A percentile compares a stretch with the other conserved stretches of the same genome.
Evolutionary conservation across 2,113 vertebrate genomes (phyloP).

Genomic region (Peucedramus taeniatus): DNA sequence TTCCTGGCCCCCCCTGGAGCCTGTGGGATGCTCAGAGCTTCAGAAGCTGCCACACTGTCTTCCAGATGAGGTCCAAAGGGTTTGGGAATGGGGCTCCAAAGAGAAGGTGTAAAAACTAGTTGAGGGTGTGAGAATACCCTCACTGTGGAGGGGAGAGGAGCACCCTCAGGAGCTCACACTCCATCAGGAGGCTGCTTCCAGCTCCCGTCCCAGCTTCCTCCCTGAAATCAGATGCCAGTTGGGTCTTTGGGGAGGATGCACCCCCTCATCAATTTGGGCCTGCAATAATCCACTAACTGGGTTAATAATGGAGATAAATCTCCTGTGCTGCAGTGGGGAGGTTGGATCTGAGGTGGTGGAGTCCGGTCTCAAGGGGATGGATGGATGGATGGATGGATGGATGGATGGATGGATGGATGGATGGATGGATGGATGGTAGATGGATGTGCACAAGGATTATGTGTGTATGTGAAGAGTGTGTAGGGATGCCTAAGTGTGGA

Average conservation of each 20-base stretch:
- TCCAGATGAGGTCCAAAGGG: rapidly evolving
- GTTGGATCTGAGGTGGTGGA: background rate
- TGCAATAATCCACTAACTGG: background rate
- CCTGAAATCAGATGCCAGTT: rapidly evolving
- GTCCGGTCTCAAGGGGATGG: background rate
- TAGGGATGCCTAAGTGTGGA: rapidly evolving
- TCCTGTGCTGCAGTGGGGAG: rapidly evolving
- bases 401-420: background rate
- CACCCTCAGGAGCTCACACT: rapidly evolving
- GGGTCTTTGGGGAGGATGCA: background rate
- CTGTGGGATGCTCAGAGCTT: background rate
- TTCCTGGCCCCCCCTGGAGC: background rate
- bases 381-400: background rate
- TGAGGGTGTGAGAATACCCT: background rate
- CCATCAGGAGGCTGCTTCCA: background rate
- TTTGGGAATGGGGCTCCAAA: background rate
- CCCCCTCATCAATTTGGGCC: background rate
- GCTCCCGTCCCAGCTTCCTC: background rate
- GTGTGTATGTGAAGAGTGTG: no score
- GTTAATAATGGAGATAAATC: background rate
- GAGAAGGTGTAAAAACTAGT: background rate
- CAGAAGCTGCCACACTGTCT: rapidly evolving
- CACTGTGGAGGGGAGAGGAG: background rate
- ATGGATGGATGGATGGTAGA: background rate
- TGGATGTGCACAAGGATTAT: background rate